Evolutionary conservation across 2,797 vertebrate genomes (phyloP), one percentile per base, ranked within the genome.

Genomic region (Lemur catta): DNA sequence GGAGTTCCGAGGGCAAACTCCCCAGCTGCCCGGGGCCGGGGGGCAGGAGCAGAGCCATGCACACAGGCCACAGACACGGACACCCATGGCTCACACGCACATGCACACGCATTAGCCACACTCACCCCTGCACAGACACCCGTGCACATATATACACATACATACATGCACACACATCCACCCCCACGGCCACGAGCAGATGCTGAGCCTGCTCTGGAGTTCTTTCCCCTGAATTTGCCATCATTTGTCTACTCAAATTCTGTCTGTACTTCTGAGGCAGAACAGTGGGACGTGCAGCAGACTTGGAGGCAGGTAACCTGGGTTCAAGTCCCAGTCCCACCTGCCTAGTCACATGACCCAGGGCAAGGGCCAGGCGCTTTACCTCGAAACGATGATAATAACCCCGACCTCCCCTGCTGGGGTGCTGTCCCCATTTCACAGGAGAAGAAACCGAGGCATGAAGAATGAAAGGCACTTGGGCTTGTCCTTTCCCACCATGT

Each of bases 1-100:
- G 46, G 89, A 89, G 94, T 97, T 98, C 91, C 90, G 93, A 95
- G 85, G 72, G 93, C 88, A 78, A 18, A 86, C 57, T 75, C 55
- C 33, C 80, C 84, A 89, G 94, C 84, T 63, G 57, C 93, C 87
- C 6, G 0, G 17, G 43, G 24, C 55, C 9, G 43, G 89, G 24
- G 43, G 3, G 2, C 0, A 2, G n/a, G n/a, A 26, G 28, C 48
- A 9, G 78, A 48, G 35, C 48, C 30, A 33, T 4, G 41, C 24
- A 69, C 88, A 89, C 59, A 78, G 82, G 84, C 43, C 75, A 59
- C 59, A 72, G 81, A 78, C 24, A 28, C 0, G 11, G 52, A 43
- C 28, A 50, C n/a, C 76, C 28, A 3, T 4, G 57, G 74, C 59
- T 28, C n/a, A 15, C 22, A 22, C 26, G 0, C 50, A 20, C 6